Base-by-base conservation (phyloP, 2,888 invertebrate species). In the Drosophila maculinotata region DNA sequence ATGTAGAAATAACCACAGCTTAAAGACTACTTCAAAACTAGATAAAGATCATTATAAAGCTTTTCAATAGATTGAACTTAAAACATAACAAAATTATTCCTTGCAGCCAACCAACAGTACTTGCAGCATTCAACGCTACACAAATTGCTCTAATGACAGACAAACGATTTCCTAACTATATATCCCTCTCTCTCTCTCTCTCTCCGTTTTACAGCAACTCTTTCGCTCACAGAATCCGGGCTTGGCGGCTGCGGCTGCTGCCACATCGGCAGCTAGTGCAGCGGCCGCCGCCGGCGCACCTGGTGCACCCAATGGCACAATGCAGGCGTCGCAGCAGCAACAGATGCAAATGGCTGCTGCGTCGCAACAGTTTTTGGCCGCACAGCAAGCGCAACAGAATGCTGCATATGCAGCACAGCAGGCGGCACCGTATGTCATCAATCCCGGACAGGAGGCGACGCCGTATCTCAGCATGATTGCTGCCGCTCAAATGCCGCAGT, bases 381-480 rank as follows among this genome's bases (percentile, higher is more conserved):
- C 96, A 85, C 96, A 96, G 90, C 96, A 97, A 68, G 91, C 96
- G 82, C 96, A 96, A 91, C 96, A 97, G 64, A 91, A 90, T 86
- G 91, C 92, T 23, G 91, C 91, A 26, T 91, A 91, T 75, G 91
- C 91, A 30, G 95, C 96, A 89, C 94, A 95, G 59, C 95, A 96
- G 89, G 91, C 91, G 38, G 95, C 96, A 42, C 96, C 96, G 53
- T 97, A 97, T 91, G 96, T 97, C 87, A 95, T 97, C 87, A 97
- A 97, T 92, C 95, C 97, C 49, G 93, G 93, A 28, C 95, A 95
- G 91, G 95, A 95, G 91, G 92, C 92, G 25, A 92, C 94, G 74
- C 97, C 97, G 26, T 98, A 97, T 92, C 95, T 96, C 89, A 94
- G 96, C 60, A 93, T 97, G 89, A 95, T 96, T 88, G 95, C 97